Evolutionary conservation across 2,113 vertebrate genomes (phyloP), one percentile per base, ranked within the genome.

Genomic region (Acanthochromis polyacanthus): DNA sequence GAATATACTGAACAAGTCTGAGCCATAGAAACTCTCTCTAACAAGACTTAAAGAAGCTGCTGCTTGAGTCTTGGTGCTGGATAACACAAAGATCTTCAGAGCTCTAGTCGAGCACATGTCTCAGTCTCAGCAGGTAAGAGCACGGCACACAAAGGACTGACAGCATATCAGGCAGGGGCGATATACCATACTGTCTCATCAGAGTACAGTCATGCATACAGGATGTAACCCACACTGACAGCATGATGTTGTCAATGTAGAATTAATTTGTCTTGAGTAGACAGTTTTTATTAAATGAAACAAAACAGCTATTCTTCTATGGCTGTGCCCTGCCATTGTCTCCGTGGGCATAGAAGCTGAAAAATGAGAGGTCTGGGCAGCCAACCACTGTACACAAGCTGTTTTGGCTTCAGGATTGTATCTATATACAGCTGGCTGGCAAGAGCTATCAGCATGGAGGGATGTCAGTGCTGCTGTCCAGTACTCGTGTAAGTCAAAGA

Each of bases 341-440:
- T 78, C 45, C 30, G 25, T 11, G 11, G 43, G 23, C 12, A 51
- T 12, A 58, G n/a, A 46, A 14, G 53, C 45, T 40, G 38, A 15
- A 43, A 43, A 43, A 43, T 43, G 11, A 43, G 40, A 43, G 14
- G 40, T 43, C 40, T 43, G 40, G 10, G 40, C 19, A 43, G 46
- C 30, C 43, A 62, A 46, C 43, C 28, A 43, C 48, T 60, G 46
- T 11, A 67, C 19, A 56, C 46, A 38, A 51, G 51, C 51, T 58
- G 67, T 38, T 53, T 5, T 38, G 23, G 40, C 68, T 60, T 56
- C 14, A 43, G 22, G 20, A 3, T 20, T 74, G 51, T 40, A 10
- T 51, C 28, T 38, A 19, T n/a, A 68, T 22, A 30, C 40, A 48
- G 53, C 40, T n/a, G 12, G 55, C 25, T 10, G 38, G 51, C 14